Evolutionary conservation across 2,888 invertebrate species (phyloP), one percentile per base, ranked within the genome.

Genomic region (Polyommatus icarus): DNA sequence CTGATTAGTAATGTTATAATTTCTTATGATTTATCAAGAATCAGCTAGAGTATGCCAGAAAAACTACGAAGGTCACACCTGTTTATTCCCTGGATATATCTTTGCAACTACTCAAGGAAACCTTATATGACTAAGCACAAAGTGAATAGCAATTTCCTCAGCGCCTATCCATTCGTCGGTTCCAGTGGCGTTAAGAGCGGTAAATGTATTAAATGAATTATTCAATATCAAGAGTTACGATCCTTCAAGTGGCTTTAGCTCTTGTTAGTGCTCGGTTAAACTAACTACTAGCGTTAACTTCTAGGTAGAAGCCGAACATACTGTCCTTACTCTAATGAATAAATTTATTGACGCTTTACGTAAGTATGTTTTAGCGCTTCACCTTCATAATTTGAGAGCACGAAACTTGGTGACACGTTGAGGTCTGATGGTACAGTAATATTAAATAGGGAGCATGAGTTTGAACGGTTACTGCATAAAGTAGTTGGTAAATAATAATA

Each of bases 121-220:
- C 29, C 32, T 18, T 29, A 29, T 29, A 67, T 67, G 67, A 67
- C 29, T 32, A n/a, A 40, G 72, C 20, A 72, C 40, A 20, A 72
- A 40, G 40, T 67, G 67, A 72, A 40, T 36, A 72, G 8, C 36
- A 71, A 36, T 76, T 72, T 46, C 61, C 76, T 77, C 32, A 29
- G 36, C 54, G 32, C 78, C 61, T 79, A 84, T 85, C 88, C 89
- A 89, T 89, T 90, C 24, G 24, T 90, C 24, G 24, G 29, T 54
- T 15, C 75, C 10, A 50, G 50, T 15, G 8, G 54, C 24, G 54
- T 50, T 24, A 75, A 54, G 20, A 75, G 24, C 50, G 75, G 71
- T 59, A 89, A 88, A 88, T 88, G 88, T 88, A 92, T 92, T 91
- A 92, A 91, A 92, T 93, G 91, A 90, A 92, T 93, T 84, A 93